Evolutionary conservation across 2,888 invertebrate genomes (phyloP).

Genomic region (Pasiphila rectangulata): DNA sequence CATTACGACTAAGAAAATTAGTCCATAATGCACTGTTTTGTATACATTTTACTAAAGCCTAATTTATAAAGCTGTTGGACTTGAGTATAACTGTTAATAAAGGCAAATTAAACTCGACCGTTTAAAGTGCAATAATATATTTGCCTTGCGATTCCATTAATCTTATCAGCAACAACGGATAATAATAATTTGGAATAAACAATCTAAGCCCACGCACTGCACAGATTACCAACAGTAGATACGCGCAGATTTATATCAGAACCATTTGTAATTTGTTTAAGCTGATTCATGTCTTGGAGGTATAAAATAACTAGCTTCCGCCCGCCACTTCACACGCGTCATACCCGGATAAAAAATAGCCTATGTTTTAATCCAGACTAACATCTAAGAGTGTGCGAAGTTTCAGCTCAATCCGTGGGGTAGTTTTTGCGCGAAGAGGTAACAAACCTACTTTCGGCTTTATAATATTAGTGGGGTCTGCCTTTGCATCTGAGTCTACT

Average conservation of each 20-base stretch:
- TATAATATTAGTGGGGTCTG: no score
- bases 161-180: slow-evolving; percentile 20
- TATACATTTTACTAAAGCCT: neutral
- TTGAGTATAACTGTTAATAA: neutral
- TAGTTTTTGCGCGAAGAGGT: no score
- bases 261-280: slow-evolving; percentile 38
- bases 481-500: no score
- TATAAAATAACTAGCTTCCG: slow-evolving; percentile 6
- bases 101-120: neutral
- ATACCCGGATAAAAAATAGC: no score
- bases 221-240: slow-evolving; percentile 16
- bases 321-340: no score
- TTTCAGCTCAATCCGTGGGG: no score
- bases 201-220: slow-evolving; percentile 35
- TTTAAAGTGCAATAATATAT: neutral
- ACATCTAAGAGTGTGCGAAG: no score
- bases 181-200: slow-evolving; percentile 26
- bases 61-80: neutral
- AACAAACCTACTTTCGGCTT: no score
- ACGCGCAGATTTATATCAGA: slow-evolving; percentile 36
- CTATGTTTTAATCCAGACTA: no score
- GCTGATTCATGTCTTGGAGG: slow-evolving; percentile 12
- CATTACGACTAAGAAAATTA: neutral
- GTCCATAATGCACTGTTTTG: neutral
- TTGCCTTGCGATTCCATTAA: slow-evolving; percentile 17